Evolutionary conservation across 2,113 vertebrate genomes (phyloP), one percentile per base, ranked within the genome.

Genomic region (Percopsis transmontana): DNA sequence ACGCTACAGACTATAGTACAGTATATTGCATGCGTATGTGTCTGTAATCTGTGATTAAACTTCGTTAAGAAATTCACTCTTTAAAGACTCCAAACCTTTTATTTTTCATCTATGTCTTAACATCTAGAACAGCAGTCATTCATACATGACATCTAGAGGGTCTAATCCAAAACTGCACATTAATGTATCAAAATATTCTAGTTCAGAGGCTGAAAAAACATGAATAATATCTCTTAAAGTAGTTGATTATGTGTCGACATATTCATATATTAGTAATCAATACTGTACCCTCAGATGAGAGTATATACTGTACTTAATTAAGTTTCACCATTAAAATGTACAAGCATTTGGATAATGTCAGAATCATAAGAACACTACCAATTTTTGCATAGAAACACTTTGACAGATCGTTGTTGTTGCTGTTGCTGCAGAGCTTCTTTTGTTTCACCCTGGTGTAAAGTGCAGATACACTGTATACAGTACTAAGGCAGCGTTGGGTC

Each of bases 121-220:
- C 66, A 9, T 79, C 68, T 76, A 68, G 55, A 53, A 76, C 71
- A 68, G 33, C 20, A 68, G 69, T 80, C n/a, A 62, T 77, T 76
- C 15, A 68, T 74, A 67, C 62, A 70, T 70, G 15, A 82, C 68
- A 71, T 76, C 74, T 74, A 77, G 63, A 70, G 42, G 16, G 61
- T 64, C 15, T n/a, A 68, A 27, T 69, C 55, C 66, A 66, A 83
- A 87, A 87, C 68, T 72, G 53, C 47, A 74, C 51, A 68, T 80
- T 41, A 79, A 83, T 83, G 65, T 67, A 79, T 57, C 14, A 21
- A 18, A 24, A 72, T 41, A 15, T 56, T 58, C 74, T 56, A 66
- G 38, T 45, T 52, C 16, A 61, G 38, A 33, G 38, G 77, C 53
- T 42, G 52, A 73, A 59, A 63, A 82, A 73, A 80, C 71, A 73